Base-by-base conservation (phyloP, 2,797 vertebrate genomes). In the Mormyrus hasselquistii region DNA sequence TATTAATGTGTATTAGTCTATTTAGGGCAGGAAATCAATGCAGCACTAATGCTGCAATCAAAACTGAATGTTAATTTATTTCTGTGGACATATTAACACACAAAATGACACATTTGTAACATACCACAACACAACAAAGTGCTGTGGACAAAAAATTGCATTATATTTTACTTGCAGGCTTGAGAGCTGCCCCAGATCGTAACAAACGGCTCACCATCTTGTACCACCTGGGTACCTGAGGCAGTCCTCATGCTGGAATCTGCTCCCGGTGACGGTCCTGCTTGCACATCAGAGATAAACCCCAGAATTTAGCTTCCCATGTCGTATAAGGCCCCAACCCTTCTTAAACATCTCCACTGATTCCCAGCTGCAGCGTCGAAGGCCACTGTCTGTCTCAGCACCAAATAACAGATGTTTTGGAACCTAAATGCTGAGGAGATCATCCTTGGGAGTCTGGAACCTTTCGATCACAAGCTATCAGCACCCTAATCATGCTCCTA, bases 1-100 rank as follows among this genome's bases (percentile, higher is more conserved):
- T 50, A 19, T 86, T 65, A 85, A 44, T 62, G 69, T 52, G 65
- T 76, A 59, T 49, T 50, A 34, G 8, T 34, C 22, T 44, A 38
- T 47, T 86, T 86, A n/a, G n/a, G 41, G 41, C 57, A 44, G 50
- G 55, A 59, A 44, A 83, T 88, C 76, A 84, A 59, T 88, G 69
- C 53, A 62, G 76, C 88, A 47, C 44, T 59, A 84, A 57, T 59
- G 38, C 57, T 62, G 14, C 55, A 65, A 25, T 83, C 14, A 62
- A 49, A 22, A 29, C n/a, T 41, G 38, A 44, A 89, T 57, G 49
- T 55, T 86, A 38, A 86, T 87, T 87, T 57, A 19, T 59, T 38
- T 22, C 53, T 59, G 85, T 34, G 50, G 84, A 34, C 49, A 86
- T 83, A 83, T 25, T 83, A 22, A 44, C 79, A 44, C 79, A 83